Evolutionary conservation across 92 coral and sea anemone genomes (phyloP), one percentile per base, ranked within the genome.

Genomic region (Chrysogorgia sp.): DNA sequence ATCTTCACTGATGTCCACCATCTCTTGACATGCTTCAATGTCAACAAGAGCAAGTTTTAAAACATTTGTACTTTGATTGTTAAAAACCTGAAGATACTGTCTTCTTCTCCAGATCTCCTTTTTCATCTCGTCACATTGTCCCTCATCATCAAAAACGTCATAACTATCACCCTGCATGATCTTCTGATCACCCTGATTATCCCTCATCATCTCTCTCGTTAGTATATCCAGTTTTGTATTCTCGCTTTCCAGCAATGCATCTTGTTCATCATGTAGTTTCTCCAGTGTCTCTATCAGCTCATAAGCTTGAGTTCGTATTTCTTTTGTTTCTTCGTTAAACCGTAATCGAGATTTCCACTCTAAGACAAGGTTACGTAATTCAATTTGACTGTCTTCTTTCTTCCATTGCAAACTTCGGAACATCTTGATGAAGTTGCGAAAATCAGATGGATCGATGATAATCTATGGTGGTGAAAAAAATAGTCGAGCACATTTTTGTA

Each of bases 361-460:
- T n/a, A 87, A 58, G 9, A 89, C 97, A 19, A 91, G 90, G 53
- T 93, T 89, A 74, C 90, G 93, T 22, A 93, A 86, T 65, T 93
- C 89, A 14, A 92, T 84, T 67, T 93, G 96, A 40, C 75, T 79
- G 24, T 86, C 87, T 43, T 91, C 98, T 83, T 91, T 91, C 74
- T 90, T 71, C 14, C 76, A 64, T 47, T 88, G 91, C 45, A 93
- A 77, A 8, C 82, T 84, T 12, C 88, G 84, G 45, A 84, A 86
- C 6, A 76, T 64, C 50, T 83, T 89, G 56, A 90, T 62, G 23
- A 90, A 86, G n/a, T 5, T 56, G 22, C 7, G 65, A 33, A 72
- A 72, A 49, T 72, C 79, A 8, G 6, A 32, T 23, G 79, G 79
- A 20, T 72, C 79, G 22, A 72, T 59, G 65, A 72, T 21, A 1